Base-by-base conservation (phyloP, 2,113 vertebrate species). In the Aepyceros melampus region DNA sequence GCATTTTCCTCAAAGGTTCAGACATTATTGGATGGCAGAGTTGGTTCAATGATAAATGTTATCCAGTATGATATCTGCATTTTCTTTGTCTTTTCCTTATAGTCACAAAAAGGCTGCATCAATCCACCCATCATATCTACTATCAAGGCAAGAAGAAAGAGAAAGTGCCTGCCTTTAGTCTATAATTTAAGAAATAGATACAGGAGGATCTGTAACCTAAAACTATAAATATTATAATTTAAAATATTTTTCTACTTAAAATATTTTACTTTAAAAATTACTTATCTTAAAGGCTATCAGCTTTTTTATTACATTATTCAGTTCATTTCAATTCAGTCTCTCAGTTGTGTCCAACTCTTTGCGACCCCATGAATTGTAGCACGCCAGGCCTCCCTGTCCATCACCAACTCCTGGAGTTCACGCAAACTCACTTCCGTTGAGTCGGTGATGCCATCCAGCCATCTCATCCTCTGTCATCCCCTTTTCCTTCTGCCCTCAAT, bases 221-320 rank as follows among this genome's bases (percentile, higher is more conserved):
- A 90, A 85, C 71, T 36, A 36, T 19, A 91, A 94, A 82, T 36
- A 8, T 23, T 86, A 0, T 93, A 33, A 40, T 17, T 82, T 60
- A 31, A 62, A 62, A 60, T 60, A 58, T 58, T 58, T 91, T 83
- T 21, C 16, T 92, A 14, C 60, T 87, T 89, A 29, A n/a, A 94
- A 82, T 29, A 89, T 60, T 81, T 89, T 89, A 71, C 23, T 40
- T 96, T 96, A 81, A 19, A 89, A 96, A 58, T 56, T 89, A 31
- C 19, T 92, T 55, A 25, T 67, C 10, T 55, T 19, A 84, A 93
- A 85, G 64, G 7, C 71, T 89, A 71, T 33, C 64, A 55, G 53
- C 62, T 55, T 85, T 7, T 60, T 55, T 56, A 88, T 78, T 76
- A 55, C 11, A 60, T 67, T 87, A 86, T 67, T 62, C 58, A 31